Evolutionary conservation across 2,888 invertebrate genomes (phyloP), one percentile per base, ranked within the genome.

Genomic region (Ichneumoninae sp.): DNA sequence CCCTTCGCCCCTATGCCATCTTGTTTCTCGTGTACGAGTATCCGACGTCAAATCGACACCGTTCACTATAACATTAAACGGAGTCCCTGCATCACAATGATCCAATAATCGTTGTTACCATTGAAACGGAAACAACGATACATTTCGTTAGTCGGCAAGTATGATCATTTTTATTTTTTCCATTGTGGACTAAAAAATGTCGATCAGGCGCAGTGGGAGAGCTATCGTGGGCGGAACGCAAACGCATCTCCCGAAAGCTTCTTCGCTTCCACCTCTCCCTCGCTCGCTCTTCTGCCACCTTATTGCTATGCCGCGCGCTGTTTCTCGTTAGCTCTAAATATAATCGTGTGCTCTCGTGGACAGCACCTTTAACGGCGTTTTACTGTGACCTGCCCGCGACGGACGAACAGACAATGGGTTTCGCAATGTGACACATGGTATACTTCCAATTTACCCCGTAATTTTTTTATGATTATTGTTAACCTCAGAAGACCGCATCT

Each of bases 261-360:
- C 66, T 30, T 30, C 36, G 68, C 65, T 50, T 68, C 63, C 36
- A 63, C 33, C 26, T 69, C 78, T 57, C 47, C 33, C 36, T 57
- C 50, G 40, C 54, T 66, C 63, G 40, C 71, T 71, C 73, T 52
- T 52, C 75, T 66, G 78, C 65, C 22, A 33, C 40, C 78, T 81
- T 81, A 81, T 85, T 78, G 84, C 81, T 78, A 77, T 65, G 77
- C 77, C 65, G 74, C 63, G 69, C 74, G 81, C 78, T 75, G 84
- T 69, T 68, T 78, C 81, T 81, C 75, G 74, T 81, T 85, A 78
- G 69, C 81, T 83, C 87, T 87, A 87, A 87, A 87, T 87, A 86
- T 87, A 87, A 87, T 87, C 80, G 74, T 70, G 54, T 78, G 69
- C 76, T 65, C 70, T 75, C 71, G 79, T 81, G 63, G 82, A 79